A percentile compares a stretch with the other conserved stretches of the same genome.
These are phyloP conservation scores for Podarcis siculus DNA, from an alignment of 2,797 vertebrate species.

Conservation along the genomic window DNA sequence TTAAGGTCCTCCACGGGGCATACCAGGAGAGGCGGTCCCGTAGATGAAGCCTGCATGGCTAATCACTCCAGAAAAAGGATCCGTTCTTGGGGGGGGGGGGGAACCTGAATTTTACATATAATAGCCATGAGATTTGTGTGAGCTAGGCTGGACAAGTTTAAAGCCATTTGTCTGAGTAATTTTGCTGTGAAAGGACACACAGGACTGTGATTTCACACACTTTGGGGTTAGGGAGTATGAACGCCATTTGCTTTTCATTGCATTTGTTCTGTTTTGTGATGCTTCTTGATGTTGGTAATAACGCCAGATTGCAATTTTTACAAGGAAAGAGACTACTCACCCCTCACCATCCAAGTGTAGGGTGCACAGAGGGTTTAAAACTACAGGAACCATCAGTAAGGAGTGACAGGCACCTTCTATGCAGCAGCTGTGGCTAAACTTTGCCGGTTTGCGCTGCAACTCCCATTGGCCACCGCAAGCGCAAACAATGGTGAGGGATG, in stretches of 20 bases:
- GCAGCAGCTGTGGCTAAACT: too few relatives aligned
- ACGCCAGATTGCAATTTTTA: not conserved
- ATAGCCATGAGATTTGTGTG: not conserved
- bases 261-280: not conserved
- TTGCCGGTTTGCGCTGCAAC: too few relatives aligned
- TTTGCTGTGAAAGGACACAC: not conserved
- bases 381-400: too few relatives aligned
- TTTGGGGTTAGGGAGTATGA: not conserved
- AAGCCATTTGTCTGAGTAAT: not conserved
- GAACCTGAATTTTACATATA: not conserved
- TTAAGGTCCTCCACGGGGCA: too few relatives aligned
- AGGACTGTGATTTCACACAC: not conserved
- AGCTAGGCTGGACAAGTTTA: not conserved
- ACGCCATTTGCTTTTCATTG: not conserved
- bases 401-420: too few relatives aligned
- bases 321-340: too few relatives aligned
- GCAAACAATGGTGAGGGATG: too few relatives aligned
- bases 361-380: not conserved
- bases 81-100: too few relatives aligned
- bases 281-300: not conserved
- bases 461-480: too few relatives aligned
- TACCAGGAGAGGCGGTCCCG: too few relatives aligned
- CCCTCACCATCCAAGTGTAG: too few relatives aligned
- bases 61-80: not conserved
- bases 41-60: not conserved